Evolutionary conservation across 2,797 vertebrate genomes (phyloP).

Genomic region (Muraenolepis orangiensis): DNA sequence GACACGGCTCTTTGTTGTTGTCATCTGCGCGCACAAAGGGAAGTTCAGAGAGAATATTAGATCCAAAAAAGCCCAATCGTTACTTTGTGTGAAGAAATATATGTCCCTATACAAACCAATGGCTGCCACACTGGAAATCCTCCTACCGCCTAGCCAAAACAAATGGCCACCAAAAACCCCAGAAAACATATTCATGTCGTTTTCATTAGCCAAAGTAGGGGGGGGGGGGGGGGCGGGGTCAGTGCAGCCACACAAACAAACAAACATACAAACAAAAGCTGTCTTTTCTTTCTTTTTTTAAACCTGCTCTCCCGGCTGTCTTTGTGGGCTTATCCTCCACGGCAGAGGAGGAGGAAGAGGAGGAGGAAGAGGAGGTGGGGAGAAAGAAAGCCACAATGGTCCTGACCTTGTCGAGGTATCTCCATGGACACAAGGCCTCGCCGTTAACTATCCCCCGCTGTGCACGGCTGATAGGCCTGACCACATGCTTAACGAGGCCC

Average conservation of each 20-base stretch:
- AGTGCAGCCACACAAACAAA: not conserved
- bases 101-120: not conserved
- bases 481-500: slow-evolving; percentile 40
- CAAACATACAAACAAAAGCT: not conserved
- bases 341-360: slow-evolving; percentile 18
- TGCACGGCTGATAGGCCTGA: slow-evolving; percentile 41
- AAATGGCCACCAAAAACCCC: slow-evolving; percentile 4
- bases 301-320: slow-evolving; percentile 8
- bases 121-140: not conserved
- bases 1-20: too few relatives aligned
- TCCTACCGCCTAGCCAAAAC: slow-evolving; percentile 5
- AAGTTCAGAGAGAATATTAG: not conserved
- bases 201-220: not conserved
- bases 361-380: slow-evolving; percentile 29
- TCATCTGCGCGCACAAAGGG: not conserved
- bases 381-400: slow-evolving; percentile 62
- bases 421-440: slow-evolving; percentile 67
- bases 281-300: too few relatives aligned
- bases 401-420: slow-evolving; percentile 71
- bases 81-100: not conserved
- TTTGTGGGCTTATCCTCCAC: slow-evolving; percentile 28
- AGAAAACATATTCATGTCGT: not conserved
- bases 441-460: slow-evolving; percentile 67
- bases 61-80: not conserved
- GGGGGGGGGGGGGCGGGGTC: too few relatives aligned